These are phyloP conservation scores for Leucoraja ocellata DNA, from an alignment of 2,797 vertebrate genomes.

Conservation along the genomic window DNA sequence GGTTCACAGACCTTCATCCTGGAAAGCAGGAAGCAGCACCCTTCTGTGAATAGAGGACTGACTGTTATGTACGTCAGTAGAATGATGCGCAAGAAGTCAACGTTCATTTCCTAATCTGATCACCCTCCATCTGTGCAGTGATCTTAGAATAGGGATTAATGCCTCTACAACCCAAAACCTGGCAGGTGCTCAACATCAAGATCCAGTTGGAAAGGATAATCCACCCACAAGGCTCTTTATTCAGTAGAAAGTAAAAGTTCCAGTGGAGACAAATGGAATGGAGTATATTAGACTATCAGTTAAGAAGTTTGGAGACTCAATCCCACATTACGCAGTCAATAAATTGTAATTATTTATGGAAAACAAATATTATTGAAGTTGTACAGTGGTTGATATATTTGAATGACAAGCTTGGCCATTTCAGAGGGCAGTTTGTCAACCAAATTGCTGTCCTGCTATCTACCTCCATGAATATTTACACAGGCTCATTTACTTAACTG, in stretches of 20 bases:
- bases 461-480: too few relatives aligned
- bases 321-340: neutral
- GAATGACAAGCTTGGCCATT: too few relatives aligned
- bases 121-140: too few relatives aligned
- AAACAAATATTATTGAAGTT: neutral
- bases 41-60: neutral
- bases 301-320: neutral
- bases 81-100: neutral
- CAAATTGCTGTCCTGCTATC: neutral
- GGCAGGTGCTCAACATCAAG: neutral
- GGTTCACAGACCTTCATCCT: neutral
- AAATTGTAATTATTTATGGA: neutral
- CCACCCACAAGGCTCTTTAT: neutral
- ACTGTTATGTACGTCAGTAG: neutral
- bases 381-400: too few relatives aligned
- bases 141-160: neutral
- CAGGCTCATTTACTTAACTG: too few relatives aligned
- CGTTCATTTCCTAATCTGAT: neutral
- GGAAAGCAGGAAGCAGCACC: neutral
- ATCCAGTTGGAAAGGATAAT: neutral
- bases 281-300: neutral
- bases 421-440: neutral
- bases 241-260: neutral
- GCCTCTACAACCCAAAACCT: neutral
- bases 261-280: neutral